A percentile compares a stretch with the other conserved stretches of the same genome.
Evolutionary conservation across 2,888 invertebrate species (phyloP).

Genomic region (Mesodorylaimus sp.): DNA sequence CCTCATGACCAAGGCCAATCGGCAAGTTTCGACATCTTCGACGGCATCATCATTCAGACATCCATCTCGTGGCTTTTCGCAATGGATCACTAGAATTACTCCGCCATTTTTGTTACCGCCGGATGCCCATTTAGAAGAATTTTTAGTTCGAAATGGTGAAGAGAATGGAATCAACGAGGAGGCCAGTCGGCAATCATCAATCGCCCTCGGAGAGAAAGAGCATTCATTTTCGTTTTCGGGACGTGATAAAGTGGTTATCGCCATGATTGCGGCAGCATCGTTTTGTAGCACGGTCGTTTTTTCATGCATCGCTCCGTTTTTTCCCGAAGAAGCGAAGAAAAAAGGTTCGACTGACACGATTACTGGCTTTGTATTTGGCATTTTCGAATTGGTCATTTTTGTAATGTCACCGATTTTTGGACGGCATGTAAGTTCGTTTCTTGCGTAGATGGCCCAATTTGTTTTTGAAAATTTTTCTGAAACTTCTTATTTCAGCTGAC

Average conservation of each 20-base stretch:
- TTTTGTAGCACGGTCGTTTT: constrained; percentile 23
- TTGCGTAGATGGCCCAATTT: neutral
- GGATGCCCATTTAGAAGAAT: no score
- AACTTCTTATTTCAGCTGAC: constrained; percentile 46
- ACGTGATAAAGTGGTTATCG: neutral
- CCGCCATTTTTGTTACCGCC: no score
- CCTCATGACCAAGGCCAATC: no score
- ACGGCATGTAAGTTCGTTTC: constrained; percentile 20
- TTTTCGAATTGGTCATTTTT: constrained; percentile 27
- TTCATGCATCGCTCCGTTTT: constrained; percentile 28
- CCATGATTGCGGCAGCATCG: constrained; percentile 5
- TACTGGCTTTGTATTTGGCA: constrained; percentile 27
- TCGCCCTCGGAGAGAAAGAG: no score
- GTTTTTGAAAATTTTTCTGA: neutral
- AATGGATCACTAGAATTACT: no score
- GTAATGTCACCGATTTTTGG: constrained; percentile 26
- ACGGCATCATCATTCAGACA: no score
- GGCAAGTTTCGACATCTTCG: no score
- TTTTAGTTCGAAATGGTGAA: no score
- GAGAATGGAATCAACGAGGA: no score
- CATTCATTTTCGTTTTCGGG: no score
- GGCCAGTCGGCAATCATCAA: no score
- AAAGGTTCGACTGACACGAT: constrained; percentile 26
- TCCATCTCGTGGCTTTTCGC: no score
- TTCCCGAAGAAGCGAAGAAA: constrained; percentile 19